A percentile compares a stretch with the other conserved stretches of the same genome.
phyloP scores from a whole-genome alignment of 2,888 invertebrate genomes.

The Iselma pallidipennis region DNA sequence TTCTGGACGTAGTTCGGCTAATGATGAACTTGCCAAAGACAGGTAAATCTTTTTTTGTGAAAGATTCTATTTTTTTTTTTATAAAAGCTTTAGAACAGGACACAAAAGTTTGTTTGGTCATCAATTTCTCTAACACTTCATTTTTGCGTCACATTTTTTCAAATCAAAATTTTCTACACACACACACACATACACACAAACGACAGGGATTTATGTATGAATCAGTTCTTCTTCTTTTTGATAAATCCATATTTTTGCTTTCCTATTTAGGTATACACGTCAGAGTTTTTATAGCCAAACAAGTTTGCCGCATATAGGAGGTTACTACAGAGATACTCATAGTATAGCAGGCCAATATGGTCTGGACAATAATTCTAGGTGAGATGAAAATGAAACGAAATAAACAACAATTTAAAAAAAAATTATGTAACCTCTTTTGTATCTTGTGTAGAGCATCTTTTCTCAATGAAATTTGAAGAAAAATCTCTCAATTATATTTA shows the following conservation, averaged over 20 bases:
- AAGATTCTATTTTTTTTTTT: constrained; percentile 1
- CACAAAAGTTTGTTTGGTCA: neutral
- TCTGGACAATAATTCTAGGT: constrained; percentile 56
- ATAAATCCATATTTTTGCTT: neutral
- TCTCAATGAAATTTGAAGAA: constrained; percentile 1
- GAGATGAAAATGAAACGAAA: constrained; percentile 34
- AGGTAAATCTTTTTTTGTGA: constrained; percentile 60
- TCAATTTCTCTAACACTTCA: neutral
- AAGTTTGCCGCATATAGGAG: constrained; percentile 47
- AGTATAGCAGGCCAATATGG: constrained; percentile 54
- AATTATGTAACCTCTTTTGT: constrained; percentile 16
- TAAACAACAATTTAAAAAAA: constrained; percentile 7
- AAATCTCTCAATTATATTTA: too few relatives aligned
- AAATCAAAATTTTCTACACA: neutral
- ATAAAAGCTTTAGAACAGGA: neutral
- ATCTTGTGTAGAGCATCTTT: constrained; percentile 13
- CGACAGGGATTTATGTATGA: constrained; percentile 1
- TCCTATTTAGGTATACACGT: constrained; percentile 52
- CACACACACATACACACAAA: neutral
- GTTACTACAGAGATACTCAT: constrained; percentile 55
- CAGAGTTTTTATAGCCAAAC: constrained; percentile 57
- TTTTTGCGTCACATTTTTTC: constrained; percentile 3
- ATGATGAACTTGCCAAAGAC: constrained; percentile 63
- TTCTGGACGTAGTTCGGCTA: constrained; percentile 81
- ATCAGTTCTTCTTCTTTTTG: neutral